A percentile compares a stretch with the other conserved stretches of the same genome.
These are phyloP conservation scores for Pseudoips prasinana DNA, from an alignment of 2,888 invertebrate species.

Conservation along the genomic window DNA sequence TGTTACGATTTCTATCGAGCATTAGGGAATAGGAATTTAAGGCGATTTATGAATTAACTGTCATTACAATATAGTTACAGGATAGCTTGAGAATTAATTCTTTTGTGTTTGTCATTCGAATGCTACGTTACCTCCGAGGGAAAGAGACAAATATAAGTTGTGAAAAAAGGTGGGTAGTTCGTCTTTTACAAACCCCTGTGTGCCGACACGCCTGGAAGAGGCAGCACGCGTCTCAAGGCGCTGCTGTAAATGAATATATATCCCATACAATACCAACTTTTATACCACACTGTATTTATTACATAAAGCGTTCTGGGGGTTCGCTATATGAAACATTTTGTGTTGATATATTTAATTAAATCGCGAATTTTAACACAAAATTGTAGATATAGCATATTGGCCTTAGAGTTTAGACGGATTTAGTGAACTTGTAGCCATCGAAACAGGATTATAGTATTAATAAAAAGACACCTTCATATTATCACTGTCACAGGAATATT, in stretches of 20 bases:
- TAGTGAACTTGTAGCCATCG: constrained; percentile 61
- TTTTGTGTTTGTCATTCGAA: too few relatives aligned
- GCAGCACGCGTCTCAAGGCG: too few relatives aligned
- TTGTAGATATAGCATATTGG: constrained; percentile 76
- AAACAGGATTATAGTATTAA: constrained; percentile 71
- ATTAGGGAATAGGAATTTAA: too few relatives aligned
- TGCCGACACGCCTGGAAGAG: too few relatives aligned
- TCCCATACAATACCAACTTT: constrained; percentile 20
- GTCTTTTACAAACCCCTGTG: too few relatives aligned
- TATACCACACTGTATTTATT: constrained; percentile 28
- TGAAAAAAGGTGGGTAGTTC: too few relatives aligned
- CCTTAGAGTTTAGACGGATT: constrained; percentile 73
- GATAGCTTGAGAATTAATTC: too few relatives aligned
- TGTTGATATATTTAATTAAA: constrained; percentile 47
- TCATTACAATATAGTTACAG: too few relatives aligned
- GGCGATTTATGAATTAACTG: too few relatives aligned
- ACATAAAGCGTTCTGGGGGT: constrained; percentile 52
- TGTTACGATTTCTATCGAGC: too few relatives aligned
- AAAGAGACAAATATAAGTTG: too few relatives aligned
- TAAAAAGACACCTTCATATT: constrained; percentile 57
- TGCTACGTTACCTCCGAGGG: too few relatives aligned
- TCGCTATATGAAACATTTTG: constrained; percentile 70
- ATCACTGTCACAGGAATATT: constrained; percentile 45
- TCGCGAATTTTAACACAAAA: constrained; percentile 64
- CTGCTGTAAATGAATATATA: not conserved